Base-by-base conservation (phyloP, 2,888 invertebrate genomes). In the Ichneumoninae sp. region DNA sequence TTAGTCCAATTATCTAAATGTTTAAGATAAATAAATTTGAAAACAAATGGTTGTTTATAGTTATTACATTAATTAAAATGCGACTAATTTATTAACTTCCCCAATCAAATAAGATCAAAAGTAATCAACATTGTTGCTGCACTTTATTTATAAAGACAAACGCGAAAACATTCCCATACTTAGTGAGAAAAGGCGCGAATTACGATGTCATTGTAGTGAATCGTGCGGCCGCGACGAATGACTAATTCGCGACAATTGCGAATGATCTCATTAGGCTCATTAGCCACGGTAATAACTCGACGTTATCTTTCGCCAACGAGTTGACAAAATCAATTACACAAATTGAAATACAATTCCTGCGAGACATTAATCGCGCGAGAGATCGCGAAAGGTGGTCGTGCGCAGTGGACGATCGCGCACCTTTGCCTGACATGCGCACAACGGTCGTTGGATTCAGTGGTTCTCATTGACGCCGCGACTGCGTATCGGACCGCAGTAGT, bases 391-490 rank as follows among this genome's bases (percentile, higher is more conserved):
- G 73, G 60, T 22, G 65, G 22, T 33, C n/a, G 30, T 50, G 75
- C 75, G 65, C 75, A 66, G 22, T 36, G 8, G 50, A 10, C n/a
- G 33, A 22, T 65, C 75, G 75, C 75, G 75, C 52, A 54, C 13
- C 52, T 66, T 40, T 52, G 36, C 65, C 30, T 26, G 75, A 75
- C 66, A 36, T 47, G 75, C 75, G 75, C 52, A 75, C 36, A 19
- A 19, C 22, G 40, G 75, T 66, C 65, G 75, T 75, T 66, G 75
- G 52, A 54, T 66, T 66, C 75, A 66, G 65, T 52, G 65, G 52
- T 75, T 65, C 75, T 74, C 74, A 74, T 63, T 74, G n/a, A 30
- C 3, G 13, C 8, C 22, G n/a, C 5, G 16, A n/a, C 19, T n/a
- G 40, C 36, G 40, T 71, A 71, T 7, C 4, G 13, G 26, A 19